Evolutionary conservation across 2,113 vertebrate species (phyloP).

Genomic region (Synchiropus splendidus): DNA sequence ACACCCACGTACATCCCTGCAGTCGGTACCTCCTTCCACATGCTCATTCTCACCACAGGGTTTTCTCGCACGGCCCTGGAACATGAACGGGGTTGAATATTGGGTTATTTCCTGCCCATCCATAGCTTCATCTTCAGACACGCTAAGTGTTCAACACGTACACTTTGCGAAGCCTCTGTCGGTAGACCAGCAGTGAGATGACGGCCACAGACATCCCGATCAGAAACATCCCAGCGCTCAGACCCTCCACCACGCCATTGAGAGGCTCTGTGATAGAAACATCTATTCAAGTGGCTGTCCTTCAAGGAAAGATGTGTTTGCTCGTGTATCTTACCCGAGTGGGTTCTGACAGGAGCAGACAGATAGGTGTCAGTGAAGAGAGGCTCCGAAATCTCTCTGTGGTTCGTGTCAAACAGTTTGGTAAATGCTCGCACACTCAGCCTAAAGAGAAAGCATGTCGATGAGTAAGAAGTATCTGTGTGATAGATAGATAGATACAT

Average conservation of each 20-base stretch:
- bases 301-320: not conserved
- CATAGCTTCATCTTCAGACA: not conserved
- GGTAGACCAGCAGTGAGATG: conserved; percentile 80
- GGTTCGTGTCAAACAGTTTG: conserved; percentile 39
- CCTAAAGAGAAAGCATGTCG: conserved; percentile 16
- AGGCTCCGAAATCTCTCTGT: conserved; percentile 31
- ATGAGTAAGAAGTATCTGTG: no score
- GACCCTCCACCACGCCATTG: conserved; percentile 83
- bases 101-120: no score
- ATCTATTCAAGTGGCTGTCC: conserved; percentile 1
- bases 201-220: conserved; percentile 81
- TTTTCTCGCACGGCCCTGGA: conserved; percentile 76
- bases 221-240: conserved; percentile 86
- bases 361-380: conserved; percentile 50
- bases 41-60: conserved; percentile 74
- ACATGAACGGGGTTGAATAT: not conserved
- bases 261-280: conserved; percentile 72
- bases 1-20: conserved; percentile 78
- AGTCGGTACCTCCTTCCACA: conserved; percentile 77
- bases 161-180: conserved; percentile 79
- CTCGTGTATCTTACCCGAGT: conserved; percentile 26
- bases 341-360: conserved; percentile 39
- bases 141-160: conserved; percentile 24
- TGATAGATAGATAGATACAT: no score
- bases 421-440: conserved; percentile 54